These are phyloP conservation scores for Tauraco hartlaubi DNA, from an alignment of 2,797 vertebrate species.

Conservation along the genomic window DNA sequence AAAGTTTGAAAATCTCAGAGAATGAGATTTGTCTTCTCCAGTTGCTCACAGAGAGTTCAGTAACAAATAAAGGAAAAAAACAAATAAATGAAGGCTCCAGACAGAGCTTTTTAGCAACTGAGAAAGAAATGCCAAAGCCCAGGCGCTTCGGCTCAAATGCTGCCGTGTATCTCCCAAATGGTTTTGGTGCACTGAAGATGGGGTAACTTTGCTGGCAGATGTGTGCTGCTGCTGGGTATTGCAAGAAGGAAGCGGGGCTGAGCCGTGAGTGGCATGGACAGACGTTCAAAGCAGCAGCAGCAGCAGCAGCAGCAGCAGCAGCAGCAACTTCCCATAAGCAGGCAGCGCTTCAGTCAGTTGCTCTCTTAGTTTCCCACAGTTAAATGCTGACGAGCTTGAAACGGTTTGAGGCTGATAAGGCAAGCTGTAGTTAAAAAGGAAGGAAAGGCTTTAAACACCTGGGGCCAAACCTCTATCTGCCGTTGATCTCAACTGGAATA, in stretches of 20 bases:
- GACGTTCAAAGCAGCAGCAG: neutral
- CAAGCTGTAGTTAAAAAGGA: slow-evolving; percentile 32
- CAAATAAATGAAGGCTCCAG: neutral
- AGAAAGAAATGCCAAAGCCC: neutral
- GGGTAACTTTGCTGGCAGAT: neutral
- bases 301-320: neutral
- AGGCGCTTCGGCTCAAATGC: neutral
- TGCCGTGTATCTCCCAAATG: neutral
- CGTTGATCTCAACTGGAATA: slow-evolving; percentile 35
- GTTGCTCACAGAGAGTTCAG: neutral
- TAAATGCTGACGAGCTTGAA: slow-evolving; percentile 33
- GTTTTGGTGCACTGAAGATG: neutral
- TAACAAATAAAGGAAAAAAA: neutral
- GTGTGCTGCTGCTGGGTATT: neutral
- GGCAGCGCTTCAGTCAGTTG: neutral
- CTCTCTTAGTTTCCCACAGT: slow-evolving; percentile 47
- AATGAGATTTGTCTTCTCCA: neutral
- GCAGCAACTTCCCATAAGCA: slow-evolving; percentile 7
- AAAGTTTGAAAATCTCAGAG: neutral
- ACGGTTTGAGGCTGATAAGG: slow-evolving; percentile 26
- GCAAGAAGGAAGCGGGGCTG: neutral
- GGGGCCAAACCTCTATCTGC: slow-evolving; percentile 46
- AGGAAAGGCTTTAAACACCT: slow-evolving; percentile 60
- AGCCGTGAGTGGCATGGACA: neutral
- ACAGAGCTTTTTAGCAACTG: neutral